Percentiles rank a stretch among this genome's conserved stretches.
These are phyloP conservation scores for Erethizon dorsatum DNA, from an alignment of 2,797 vertebrate species.

Conservation along the genomic window DNA sequence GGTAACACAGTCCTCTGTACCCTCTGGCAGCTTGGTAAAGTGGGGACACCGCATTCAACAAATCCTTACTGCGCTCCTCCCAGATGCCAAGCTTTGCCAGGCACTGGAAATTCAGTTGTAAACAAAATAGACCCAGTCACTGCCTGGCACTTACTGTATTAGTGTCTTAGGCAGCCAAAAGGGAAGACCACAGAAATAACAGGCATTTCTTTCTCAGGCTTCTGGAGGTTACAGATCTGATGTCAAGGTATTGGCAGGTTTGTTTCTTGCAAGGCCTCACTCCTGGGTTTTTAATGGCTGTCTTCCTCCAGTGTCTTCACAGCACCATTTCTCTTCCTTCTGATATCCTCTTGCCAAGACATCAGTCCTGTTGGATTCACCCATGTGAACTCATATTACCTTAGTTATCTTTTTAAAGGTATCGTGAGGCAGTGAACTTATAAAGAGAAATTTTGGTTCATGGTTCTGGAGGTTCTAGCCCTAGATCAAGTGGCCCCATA, in stretches of 20 bases:
- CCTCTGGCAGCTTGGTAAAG: neutral
- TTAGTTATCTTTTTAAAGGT: neutral
- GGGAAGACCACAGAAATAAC: neutral
- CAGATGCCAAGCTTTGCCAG: neutral
- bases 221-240: neutral
- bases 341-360: neutral
- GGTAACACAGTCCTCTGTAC: rapidly evolving
- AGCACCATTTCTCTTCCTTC: neutral
- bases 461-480: neutral
- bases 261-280: neutral
- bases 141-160: rapidly evolving
- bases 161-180: no score
- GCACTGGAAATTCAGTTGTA: neutral
- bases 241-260: neutral
- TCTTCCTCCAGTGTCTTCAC: neutral
- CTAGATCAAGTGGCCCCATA: neutral
- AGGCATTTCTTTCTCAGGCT: neutral
- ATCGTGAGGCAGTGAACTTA: neutral
- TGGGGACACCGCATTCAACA: neutral
- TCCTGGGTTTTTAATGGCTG: neutral
- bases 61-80: neutral
- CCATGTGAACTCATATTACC: neutral
- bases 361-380: neutral
- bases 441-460: neutral
- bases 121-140: neutral